Percentiles rank a stretch among this genome's conserved stretches.
These are phyloP conservation scores for Paramuricea clavata DNA, from an alignment of 92 coral and sea anemone species.

Conservation along the genomic window DNA sequence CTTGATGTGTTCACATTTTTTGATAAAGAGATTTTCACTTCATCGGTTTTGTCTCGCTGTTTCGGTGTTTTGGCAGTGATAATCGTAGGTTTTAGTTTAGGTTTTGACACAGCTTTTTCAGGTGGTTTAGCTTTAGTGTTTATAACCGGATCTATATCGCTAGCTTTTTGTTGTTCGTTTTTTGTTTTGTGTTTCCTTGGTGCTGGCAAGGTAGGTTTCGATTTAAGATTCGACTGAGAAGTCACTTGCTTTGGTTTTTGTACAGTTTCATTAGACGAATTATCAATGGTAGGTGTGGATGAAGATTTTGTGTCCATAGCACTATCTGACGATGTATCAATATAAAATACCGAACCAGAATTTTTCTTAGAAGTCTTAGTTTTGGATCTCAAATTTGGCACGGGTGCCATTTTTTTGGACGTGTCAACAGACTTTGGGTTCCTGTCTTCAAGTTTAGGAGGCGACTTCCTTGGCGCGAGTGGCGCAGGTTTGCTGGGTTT, in stretches of 20 bases:
- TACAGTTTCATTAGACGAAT: background rate
- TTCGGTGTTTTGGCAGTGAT: slow-evolving; percentile 61
- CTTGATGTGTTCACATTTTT: background rate
- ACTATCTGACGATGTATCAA: slow-evolving; percentile 22
- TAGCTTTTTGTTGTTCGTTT: slow-evolving; percentile 16
- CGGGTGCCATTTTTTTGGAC: background rate
- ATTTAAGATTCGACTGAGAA: slow-evolving; percentile 40
- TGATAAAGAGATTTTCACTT: slow-evolving; percentile 18
- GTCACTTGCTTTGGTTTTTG: slow-evolving; percentile 66
- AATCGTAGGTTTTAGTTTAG: slow-evolving; percentile 65
- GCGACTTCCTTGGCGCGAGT: slow-evolving; percentile 43
- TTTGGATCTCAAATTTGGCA: background rate
- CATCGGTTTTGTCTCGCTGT: background rate
- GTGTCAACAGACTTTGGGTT: background rate
- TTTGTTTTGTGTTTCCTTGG: slow-evolving; percentile 4
- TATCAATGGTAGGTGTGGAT: background rate
- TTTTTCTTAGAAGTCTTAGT: slow-evolving; percentile 4
- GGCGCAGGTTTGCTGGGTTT: slow-evolving; percentile 17
- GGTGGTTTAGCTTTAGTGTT: slow-evolving; percentile 13
- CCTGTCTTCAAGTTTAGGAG: background rate
- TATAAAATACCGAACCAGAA: slow-evolving; percentile 28
- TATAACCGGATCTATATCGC: slow-evolving; percentile 12
- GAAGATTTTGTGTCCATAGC: background rate
- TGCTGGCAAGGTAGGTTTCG: slow-evolving; percentile 43
- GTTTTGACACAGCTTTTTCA: slow-evolving; percentile 32